phyloP scores from a whole-genome alignment of 2,888 invertebrate genomes.

The Netelia virgata region DNA sequence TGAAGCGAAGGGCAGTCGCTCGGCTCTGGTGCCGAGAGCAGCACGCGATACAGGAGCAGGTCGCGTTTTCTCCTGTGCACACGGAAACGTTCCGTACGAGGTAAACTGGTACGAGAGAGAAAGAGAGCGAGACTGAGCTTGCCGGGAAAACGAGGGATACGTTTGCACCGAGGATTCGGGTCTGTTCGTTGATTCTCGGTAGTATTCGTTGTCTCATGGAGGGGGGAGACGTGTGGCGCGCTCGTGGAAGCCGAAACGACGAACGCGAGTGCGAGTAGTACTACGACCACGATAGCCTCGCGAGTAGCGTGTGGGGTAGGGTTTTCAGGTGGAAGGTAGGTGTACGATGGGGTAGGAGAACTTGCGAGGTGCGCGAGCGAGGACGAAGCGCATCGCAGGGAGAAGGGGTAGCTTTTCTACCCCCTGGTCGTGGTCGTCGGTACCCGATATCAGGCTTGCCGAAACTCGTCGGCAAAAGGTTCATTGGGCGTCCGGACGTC shows the following conservation, averaged over 20 bases:
- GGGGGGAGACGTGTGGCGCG: constrained; percentile 17
- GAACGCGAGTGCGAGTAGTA: constrained; percentile 15
- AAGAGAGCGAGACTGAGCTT: constrained; percentile 42
- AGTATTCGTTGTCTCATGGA: constrained; percentile 48
- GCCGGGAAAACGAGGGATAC: constrained; percentile 59
- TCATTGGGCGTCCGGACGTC: constrained; percentile 83
- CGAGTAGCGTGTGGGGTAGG: constrained; percentile 31
- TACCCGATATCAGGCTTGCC: constrained; percentile 51
- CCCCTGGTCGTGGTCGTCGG: constrained; percentile 49
- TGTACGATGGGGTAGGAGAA: constrained; percentile 46
- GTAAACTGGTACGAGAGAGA: neutral
- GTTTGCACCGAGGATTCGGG: constrained; percentile 45
- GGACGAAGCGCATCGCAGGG: constrained; percentile 66
- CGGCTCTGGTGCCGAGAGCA: constrained; percentile 68
- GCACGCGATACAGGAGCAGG: neutral
- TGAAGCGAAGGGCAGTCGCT: constrained; percentile 54
- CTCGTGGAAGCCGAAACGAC: neutral
- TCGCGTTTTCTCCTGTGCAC: constrained; percentile 15
- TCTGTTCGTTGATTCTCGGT: constrained; percentile 62
- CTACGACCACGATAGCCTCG: constrained; percentile 12
- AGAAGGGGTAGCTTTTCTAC: constrained; percentile 36
- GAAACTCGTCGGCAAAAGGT: constrained; percentile 63
- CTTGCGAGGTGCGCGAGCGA: constrained; percentile 51
- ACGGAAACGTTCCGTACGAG: constrained; percentile 2
- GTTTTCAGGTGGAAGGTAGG: constrained; percentile 60